Evolutionary conservation across 2,888 invertebrate genomes (phyloP), one percentile per base, ranked within the genome.

Genomic region (Noctua janthina): DNA sequence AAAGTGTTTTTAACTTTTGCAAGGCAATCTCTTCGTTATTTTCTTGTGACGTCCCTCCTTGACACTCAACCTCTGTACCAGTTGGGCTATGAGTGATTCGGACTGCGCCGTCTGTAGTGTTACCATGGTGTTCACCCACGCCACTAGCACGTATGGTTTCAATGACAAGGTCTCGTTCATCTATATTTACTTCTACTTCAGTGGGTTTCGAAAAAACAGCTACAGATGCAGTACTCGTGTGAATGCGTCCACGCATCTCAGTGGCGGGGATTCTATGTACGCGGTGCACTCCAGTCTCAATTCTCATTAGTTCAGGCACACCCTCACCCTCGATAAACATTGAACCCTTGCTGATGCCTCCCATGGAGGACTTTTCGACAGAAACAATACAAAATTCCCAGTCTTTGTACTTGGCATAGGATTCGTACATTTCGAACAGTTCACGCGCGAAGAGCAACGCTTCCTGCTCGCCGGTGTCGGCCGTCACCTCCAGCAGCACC

Each of bases 381-480:
- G 97, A 96, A 11, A 97, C 95, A 72, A 97, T 92, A 69, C 97
- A 96, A 62, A 96, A 95, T n/a, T 97, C 92, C 98, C 98, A 98
- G 46, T 97, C 97, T 92, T 98, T 98, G 92, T 97, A 98, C 1
- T 97, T 92, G 2, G 98, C 97, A 94, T 98, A 99, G 67, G 97
- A 97, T 62, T 96, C 94, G 92, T 99, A 99, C 98, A 99, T 98
- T 23, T 98, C 96, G 85, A 98, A 98, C 0, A 99, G 95, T 92
- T 99, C 99, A 81, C 97, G 97, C 0, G 99, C 98, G 95, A 99
- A 99, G 3, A 99, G 95, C 99, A 99, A 99, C 0, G 99, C 98
- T 95, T 99, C 99, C 92, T 99, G 98, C 0, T 99, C 99, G 2
- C 99, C 99, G 0, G 99, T 99, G 0, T 99, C 99, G 0, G 99